Evolutionary conservation across 2,113 vertebrate genomes (phyloP).

Genomic region (Ictidomys tridecemlineatus): DNA sequence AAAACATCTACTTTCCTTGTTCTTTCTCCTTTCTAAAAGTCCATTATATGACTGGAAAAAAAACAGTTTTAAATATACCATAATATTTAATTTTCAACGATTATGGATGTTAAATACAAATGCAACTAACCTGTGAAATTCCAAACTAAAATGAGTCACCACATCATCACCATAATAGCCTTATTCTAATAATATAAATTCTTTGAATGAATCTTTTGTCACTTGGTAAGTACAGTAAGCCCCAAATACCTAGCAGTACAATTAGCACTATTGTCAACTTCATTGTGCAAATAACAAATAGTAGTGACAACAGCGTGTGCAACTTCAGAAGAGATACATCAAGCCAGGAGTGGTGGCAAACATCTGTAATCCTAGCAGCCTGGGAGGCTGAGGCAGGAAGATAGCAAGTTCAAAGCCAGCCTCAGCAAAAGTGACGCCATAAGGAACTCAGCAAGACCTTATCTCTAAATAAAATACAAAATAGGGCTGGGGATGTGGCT

Average conservation of each 20-base stretch:
- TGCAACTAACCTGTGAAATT: neutral
- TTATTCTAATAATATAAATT: neutral
- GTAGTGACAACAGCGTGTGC: neutral
- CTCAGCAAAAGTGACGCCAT: too few relatives aligned
- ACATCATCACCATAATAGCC: neutral
- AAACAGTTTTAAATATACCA: constrained; percentile 31
- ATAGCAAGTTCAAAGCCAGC: too few relatives aligned
- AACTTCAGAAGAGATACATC: neutral
- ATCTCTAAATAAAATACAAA: too few relatives aligned
- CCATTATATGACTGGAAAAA: constrained; percentile 5
- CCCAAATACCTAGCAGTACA: neutral
- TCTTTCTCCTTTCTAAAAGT: constrained; percentile 1
- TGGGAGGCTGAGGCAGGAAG: too few relatives aligned
- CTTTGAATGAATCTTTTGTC: neutral
- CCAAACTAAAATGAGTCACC: constrained; percentile 7
- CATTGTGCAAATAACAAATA: neutral
- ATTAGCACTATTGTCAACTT: constrained; percentile 15
- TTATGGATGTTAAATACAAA: neutral
- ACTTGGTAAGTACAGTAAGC: constrained; percentile 14
- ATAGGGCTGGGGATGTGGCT: too few relatives aligned
- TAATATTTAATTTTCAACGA: neutral
- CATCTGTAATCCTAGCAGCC: too few relatives aligned
- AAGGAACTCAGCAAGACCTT: too few relatives aligned
- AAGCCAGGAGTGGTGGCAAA: neutral
- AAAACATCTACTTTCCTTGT: neutral